phyloP scores from a whole-genome alignment of 2,797 vertebrate species.

The Miichthys miiuy region DNA sequence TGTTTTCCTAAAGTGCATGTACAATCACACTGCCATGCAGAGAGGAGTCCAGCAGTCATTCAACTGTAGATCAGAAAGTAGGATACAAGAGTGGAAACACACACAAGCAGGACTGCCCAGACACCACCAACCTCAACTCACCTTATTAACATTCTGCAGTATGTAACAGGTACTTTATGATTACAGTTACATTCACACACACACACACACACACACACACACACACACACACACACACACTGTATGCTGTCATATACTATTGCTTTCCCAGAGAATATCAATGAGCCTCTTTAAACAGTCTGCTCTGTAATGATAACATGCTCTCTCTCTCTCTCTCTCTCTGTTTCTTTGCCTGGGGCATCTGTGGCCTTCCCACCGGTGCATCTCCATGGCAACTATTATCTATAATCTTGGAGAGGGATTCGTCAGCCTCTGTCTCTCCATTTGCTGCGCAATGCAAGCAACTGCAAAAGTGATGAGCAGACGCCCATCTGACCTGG shows the following conservation, averaged over 20 bases:
- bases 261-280: constrained; percentile 56
- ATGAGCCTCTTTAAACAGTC: constrained; percentile 52
- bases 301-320: constrained; percentile 47
- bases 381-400: constrained; percentile 81
- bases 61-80: not conserved
- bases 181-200: not conserved
- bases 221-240: not conserved
- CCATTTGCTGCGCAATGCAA: constrained; percentile 46
- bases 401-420: constrained; percentile 76
- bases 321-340: constrained; percentile 43
- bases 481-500: not conserved
- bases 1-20: not conserved
- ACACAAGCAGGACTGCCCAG: not conserved
- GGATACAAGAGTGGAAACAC: not conserved
- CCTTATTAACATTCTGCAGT: not conserved
- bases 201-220: not conserved
- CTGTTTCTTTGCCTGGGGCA: constrained; percentile 49
- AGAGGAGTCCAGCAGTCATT: not conserved
- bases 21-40: not conserved
- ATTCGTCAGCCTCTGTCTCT: constrained; percentile 62
- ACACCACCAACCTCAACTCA: not conserved
- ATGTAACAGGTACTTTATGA: constrained; percentile 1
- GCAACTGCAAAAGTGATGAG: constrained; percentile 13
- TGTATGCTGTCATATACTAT: not conserved
- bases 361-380: constrained; percentile 73